Percentiles rank a stretch among this genome's conserved stretches.
phyloP scores from a whole-genome alignment of 2,888 invertebrate genomes.

The Polydrusus pterygomalis region DNA sequence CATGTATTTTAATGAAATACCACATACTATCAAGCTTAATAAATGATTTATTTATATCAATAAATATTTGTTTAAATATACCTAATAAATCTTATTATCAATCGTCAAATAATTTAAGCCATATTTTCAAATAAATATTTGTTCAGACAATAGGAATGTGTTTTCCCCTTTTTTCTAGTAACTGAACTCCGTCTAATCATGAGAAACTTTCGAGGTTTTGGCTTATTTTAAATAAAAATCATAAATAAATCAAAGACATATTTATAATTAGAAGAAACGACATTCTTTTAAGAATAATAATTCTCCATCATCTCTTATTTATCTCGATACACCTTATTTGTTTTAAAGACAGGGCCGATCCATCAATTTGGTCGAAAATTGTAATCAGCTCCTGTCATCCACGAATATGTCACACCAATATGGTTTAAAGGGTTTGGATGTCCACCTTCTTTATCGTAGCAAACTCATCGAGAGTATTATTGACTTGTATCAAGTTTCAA shows the following conservation, averaged over 20 bases:
- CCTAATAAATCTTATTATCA: too few relatives aligned
- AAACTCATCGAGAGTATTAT: constrained; percentile 22
- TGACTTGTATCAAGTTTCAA: constrained; percentile 12
- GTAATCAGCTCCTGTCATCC: constrained; percentile 52
- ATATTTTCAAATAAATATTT: too few relatives aligned
- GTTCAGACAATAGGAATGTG: too few relatives aligned
- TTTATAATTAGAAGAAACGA: constrained; percentile 22
- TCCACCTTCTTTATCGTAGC: constrained; percentile 31
- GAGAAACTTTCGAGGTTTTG: neutral
- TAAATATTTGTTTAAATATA: too few relatives aligned
- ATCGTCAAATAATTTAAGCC: too few relatives aligned
- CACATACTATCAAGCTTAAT: too few relatives aligned
- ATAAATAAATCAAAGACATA: neutral
- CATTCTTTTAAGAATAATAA: constrained; percentile 47
- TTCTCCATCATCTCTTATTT: constrained; percentile 38
- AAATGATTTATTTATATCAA: too few relatives aligned
- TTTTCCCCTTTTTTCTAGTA: too few relatives aligned
- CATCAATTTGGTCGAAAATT: constrained; percentile 44
- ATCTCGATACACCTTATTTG: constrained; percentile 48
- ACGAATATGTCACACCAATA: constrained; percentile 53
- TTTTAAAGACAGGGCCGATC: constrained; percentile 44
- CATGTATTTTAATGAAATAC: too few relatives aligned
- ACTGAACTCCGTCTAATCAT: too few relatives aligned
- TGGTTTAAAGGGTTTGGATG: constrained; percentile 43
- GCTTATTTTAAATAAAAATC: neutral